Evolutionary conservation across 2,113 vertebrate species (phyloP).

Genomic region (Chrysochloris asiatica): DNA sequence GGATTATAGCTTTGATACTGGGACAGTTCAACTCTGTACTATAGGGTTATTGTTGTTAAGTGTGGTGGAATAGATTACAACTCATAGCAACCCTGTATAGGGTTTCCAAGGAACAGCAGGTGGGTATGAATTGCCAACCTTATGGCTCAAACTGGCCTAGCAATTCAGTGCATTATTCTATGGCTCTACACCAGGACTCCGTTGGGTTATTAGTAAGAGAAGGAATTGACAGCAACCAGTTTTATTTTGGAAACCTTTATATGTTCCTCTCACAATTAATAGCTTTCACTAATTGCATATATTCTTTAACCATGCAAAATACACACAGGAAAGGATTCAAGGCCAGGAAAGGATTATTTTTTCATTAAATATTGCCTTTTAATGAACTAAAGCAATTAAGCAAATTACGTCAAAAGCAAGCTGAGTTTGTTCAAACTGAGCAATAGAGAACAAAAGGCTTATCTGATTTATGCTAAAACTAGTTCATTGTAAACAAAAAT

Average conservation of each 20-base stretch:
- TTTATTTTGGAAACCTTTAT: background rate
- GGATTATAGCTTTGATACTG: background rate
- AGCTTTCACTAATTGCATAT: background rate
- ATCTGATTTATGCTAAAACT: background rate
- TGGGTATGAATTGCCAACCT: no score
- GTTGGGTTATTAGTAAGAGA: no score
- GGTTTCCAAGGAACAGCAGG: no score
- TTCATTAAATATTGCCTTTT: background rate
- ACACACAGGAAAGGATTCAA: constrained; percentile 18
- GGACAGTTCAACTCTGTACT: background rate
- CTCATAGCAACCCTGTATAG: no score
- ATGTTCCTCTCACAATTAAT: background rate
- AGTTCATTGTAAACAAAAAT: background rate
- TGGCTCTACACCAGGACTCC: no score
- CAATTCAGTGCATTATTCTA: no score
- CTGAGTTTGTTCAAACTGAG: constrained; percentile 30
- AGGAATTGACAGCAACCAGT: background rate
- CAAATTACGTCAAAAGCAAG: constrained; percentile 57
- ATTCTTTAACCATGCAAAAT: constrained; percentile 21
- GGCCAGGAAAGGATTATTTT: background rate
- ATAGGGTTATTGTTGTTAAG: no score
- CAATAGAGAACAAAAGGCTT: constrained; percentile 22
- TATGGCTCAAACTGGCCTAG: no score
- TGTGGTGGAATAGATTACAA: no score
- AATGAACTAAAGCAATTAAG: constrained; percentile 54